These are phyloP conservation scores for Helleia helle DNA, from an alignment of 2,888 invertebrate genomes.

Conservation along the genomic window DNA sequence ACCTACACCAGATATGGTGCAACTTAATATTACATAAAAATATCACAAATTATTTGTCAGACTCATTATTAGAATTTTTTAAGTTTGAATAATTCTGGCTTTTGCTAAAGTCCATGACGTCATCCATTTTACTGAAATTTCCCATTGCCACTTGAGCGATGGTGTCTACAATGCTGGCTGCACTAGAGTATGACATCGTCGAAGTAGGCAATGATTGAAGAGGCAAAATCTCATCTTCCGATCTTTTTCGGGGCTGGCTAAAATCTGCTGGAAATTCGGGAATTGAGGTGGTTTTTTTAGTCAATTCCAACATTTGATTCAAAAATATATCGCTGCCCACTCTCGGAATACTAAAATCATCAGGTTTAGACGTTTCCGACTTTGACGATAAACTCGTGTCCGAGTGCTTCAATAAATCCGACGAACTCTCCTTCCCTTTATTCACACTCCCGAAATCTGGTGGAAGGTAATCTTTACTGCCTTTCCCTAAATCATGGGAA, in stretches of 20 bases:
- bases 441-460: slow-evolving; percentile 71
- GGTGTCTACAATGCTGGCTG: slow-evolving; percentile 54
- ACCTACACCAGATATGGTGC: too few relatives aligned
- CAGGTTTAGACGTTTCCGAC: slow-evolving; percentile 57
- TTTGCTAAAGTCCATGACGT: slow-evolving; percentile 53
- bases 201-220: slow-evolving; percentile 60
- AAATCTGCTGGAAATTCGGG: slow-evolving; percentile 64
- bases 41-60: slow-evolving; percentile 18
- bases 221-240: slow-evolving; percentile 52
- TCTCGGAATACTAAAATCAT: slow-evolving; percentile 67
- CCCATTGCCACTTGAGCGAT: slow-evolving; percentile 61
- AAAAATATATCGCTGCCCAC: slow-evolving; percentile 62
- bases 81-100: slow-evolving; percentile 51
- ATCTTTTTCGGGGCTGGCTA: slow-evolving; percentile 73
- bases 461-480: slow-evolving; percentile 63
- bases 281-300: slow-evolving; percentile 63
- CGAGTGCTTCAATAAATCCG: slow-evolving; percentile 52
- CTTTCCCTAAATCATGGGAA: slow-evolving; percentile 54
- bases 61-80: slow-evolving; percentile 38
- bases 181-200: slow-evolving; percentile 53
- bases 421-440: slow-evolving; percentile 62
- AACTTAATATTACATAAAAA: not conserved
- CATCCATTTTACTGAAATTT: slow-evolving; percentile 54
- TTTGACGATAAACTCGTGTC: slow-evolving; percentile 64
- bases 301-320: slow-evolving; percentile 69